Evolutionary conservation across 2,797 vertebrate species (phyloP).

Genomic region (Fistularia tabacaria): DNA sequence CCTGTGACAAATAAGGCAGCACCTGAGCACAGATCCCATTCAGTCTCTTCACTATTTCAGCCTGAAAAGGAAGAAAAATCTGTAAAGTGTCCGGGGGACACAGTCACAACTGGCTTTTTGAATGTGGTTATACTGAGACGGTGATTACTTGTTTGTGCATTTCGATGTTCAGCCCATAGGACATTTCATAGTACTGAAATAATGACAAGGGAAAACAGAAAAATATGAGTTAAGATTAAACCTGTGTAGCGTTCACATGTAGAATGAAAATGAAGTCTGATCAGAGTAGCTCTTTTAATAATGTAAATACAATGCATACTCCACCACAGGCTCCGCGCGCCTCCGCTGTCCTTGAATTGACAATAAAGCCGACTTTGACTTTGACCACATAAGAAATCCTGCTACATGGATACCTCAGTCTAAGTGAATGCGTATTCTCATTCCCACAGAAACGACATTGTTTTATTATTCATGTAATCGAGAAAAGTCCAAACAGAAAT

Average conservation of each 20-base stretch:
- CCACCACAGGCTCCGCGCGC: no score
- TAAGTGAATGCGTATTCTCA: no score
- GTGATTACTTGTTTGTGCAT: slow-evolving; percentile 95
- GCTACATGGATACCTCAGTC: no score
- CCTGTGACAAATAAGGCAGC: slow-evolving; percentile 96
- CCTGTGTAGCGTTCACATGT: not conserved
- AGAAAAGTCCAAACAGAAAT: no score
- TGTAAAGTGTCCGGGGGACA: not conserved
- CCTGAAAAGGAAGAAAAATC: slow-evolving; percentile 66
- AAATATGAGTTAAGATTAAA: not conserved
- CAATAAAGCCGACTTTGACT: no score
- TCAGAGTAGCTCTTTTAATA: no score
- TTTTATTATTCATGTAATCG: no score
- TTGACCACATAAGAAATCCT: no score
- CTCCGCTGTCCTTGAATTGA: no score
- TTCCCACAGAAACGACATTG: no score
- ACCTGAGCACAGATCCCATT: slow-evolving; percentile 98
- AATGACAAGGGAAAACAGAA: slow-evolving; percentile 9
- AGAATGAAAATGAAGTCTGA: no score
- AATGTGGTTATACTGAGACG: not conserved
- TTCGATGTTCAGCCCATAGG: slow-evolving; percentile 95
- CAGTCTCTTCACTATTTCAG: slow-evolving; percentile 97
- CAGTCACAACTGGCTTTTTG: not conserved
- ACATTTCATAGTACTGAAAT: slow-evolving; percentile 95
- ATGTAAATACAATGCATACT: no score